phyloP scores from a whole-genome alignment of 2,888 invertebrate species.

The Nemoura dubitans region DNA sequence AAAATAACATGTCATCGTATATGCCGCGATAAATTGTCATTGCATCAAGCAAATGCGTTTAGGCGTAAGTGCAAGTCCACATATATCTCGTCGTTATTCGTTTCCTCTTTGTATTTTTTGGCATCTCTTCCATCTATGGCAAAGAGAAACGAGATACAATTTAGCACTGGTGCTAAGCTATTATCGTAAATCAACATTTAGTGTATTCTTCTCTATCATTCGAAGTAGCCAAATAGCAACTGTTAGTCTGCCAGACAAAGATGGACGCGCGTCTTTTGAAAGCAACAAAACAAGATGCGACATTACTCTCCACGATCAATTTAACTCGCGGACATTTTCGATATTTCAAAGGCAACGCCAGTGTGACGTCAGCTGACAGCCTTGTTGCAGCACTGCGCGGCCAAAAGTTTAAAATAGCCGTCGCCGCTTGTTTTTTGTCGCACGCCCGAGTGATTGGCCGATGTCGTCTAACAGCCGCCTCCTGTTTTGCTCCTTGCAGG shows the following conservation, averaged over 20 bases:
- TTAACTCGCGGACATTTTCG: slow-evolving; percentile 45
- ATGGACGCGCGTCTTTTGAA: slow-evolving; percentile 17
- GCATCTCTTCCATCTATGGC: slow-evolving; percentile 42
- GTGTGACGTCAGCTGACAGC: slow-evolving; percentile 44
- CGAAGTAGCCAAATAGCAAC: slow-evolving; percentile 52
- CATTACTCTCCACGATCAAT: slow-evolving; percentile 45
- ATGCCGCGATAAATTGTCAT: background rate
- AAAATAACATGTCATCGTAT: background rate
- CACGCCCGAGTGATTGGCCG: slow-evolving; percentile 1
- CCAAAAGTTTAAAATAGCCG: slow-evolving; percentile 29
- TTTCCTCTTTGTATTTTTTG: slow-evolving; percentile 45
- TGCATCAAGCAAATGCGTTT: slow-evolving; percentile 18
- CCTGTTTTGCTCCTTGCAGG: background rate
- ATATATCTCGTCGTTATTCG: slow-evolving; percentile 32
- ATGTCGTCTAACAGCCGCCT: background rate
- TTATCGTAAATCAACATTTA: slow-evolving; percentile 56
- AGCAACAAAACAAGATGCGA: slow-evolving; percentile 43
- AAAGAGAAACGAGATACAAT: slow-evolving; percentile 51
- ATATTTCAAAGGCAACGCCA: slow-evolving; percentile 45
- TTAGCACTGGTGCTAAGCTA: slow-evolving; percentile 55
- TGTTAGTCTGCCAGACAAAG: slow-evolving; percentile 33
- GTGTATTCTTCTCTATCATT: slow-evolving; percentile 48
- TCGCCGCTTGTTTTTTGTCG: background rate
- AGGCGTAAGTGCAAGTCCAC: slow-evolving; percentile 23
- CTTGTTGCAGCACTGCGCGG: slow-evolving; percentile 37